Conservation (phyloP, 2,888 invertebrate genomes). For the Heliconius ethilla region DNA sequence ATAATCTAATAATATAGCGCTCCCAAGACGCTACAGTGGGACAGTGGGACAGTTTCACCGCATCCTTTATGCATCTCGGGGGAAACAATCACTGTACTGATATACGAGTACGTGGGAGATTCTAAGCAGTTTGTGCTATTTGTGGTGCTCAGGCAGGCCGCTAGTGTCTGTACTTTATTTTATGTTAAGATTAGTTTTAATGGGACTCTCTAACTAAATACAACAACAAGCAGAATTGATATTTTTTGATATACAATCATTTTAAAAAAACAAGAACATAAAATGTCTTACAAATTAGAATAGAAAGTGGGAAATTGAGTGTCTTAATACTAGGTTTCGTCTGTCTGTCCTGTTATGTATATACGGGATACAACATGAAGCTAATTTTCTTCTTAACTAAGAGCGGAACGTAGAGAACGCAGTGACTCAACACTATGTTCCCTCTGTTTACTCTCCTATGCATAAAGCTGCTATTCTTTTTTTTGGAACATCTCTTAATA, state of each 20-base stretch:
- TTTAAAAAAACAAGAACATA: too few species aligned
- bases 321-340: too few species aligned
- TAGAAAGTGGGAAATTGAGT: too few species aligned
- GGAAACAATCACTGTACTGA: slow-evolving; percentile 14
- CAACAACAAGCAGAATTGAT: background rate
- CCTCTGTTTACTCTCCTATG: background rate
- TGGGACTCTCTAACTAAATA: background rate
- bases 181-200: background rate
- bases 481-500: background rate
- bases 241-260: too few species aligned
- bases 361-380: too few species aligned
- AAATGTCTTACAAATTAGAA: too few species aligned
- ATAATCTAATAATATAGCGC: background rate
- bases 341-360: too few species aligned
- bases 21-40: background rate
- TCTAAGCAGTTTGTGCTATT: background rate
- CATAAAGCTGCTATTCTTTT: background rate
- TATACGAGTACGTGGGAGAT: background rate
- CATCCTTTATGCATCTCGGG: slow-evolving; percentile 13
- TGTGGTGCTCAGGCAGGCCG: background rate
- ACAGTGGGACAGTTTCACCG: background rate
- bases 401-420: too few species aligned
- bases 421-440: too few species aligned
- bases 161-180: background rate
- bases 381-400: too few species aligned